Evolutionary conservation across 2,888 invertebrate genomes (phyloP).

Genomic region (Nudaria mundana): DNA sequence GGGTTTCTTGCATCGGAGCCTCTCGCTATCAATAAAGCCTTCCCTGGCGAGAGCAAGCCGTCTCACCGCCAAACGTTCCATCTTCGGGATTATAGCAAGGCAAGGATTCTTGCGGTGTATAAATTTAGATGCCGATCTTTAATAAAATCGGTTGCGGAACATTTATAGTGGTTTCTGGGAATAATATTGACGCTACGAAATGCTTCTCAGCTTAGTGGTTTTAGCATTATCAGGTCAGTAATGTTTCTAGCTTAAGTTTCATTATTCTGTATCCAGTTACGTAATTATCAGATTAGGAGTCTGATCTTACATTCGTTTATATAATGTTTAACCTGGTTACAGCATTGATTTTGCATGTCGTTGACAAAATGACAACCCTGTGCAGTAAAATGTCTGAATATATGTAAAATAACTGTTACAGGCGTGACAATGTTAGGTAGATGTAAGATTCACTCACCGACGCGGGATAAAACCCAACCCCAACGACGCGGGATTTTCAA

Average conservation of each 20-base stretch:
- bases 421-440: no score
- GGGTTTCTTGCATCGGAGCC: constrained; percentile 27
- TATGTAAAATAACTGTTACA: no score
- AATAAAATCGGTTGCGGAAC: constrained; percentile 55
- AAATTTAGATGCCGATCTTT: constrained; percentile 70
- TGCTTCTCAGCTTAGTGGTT: constrained; percentile 6
- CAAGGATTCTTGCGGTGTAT: constrained; percentile 53
- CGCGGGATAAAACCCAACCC: no score
- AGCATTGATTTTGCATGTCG: no score
- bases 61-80: constrained; percentile 52
- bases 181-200: constrained; percentile 17
- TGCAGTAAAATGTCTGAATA: no score
- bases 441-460: no score
- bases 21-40: constrained; percentile 49
- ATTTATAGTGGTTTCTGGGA: constrained; percentile 43
- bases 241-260: background rate
- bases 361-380: no score
- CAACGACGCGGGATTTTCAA: no score
- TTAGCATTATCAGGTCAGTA: background rate
- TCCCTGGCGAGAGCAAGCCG: constrained; percentile 30
- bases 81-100: constrained; percentile 61
- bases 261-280: background rate
- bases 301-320: no score
- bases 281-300: background rate
- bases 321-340: no score